Percentiles rank a stretch among this genome's conserved stretches.
Evolutionary conservation across 2,888 invertebrate genomes (phyloP).

Genomic region (Diloba caeruleocephala): DNA sequence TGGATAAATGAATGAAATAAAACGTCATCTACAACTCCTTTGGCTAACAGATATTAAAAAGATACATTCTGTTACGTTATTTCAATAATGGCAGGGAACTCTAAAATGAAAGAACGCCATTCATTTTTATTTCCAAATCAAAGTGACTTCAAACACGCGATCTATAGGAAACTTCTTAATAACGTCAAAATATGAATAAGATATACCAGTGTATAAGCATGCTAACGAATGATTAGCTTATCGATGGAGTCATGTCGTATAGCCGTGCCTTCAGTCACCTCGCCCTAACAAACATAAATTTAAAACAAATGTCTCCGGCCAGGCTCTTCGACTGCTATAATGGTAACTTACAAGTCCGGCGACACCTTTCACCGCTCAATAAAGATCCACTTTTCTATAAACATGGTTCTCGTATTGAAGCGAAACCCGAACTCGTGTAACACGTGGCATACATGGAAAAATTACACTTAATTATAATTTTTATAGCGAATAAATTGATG

Average conservation of each 20-base stretch:
- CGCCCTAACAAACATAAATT: slow-evolving; percentile 69
- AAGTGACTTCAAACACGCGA: slow-evolving; percentile 23
- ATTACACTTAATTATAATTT: slow-evolving; percentile 76
- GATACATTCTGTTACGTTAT: neutral
- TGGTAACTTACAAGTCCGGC: slow-evolving; percentile 45
- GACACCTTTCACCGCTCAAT: slow-evolving; percentile 80
- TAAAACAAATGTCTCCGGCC: slow-evolving; percentile 65
- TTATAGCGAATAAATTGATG: slow-evolving; percentile 72
- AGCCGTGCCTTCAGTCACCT: slow-evolving; percentile 60
- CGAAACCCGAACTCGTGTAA: slow-evolving; percentile 60
- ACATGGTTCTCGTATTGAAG: slow-evolving; percentile 63
- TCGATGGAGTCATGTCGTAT: slow-evolving; percentile 48
- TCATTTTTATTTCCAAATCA: slow-evolving; percentile 4
- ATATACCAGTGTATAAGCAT: slow-evolving; percentile 40
- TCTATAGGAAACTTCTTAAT: slow-evolving; percentile 17
- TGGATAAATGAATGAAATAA: too few species aligned
- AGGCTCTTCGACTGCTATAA: slow-evolving; percentile 63
- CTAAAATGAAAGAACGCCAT: slow-evolving; percentile 4
- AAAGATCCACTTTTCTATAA: slow-evolving; percentile 82
- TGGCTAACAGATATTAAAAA: too few species aligned
- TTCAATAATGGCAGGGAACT: slow-evolving; percentile 7
- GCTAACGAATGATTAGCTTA: slow-evolving; percentile 53
- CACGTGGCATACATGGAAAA: slow-evolving; percentile 67
- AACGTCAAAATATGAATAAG: slow-evolving; percentile 11
- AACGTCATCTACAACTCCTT: too few species aligned